phyloP scores from a whole-genome alignment of 2,113 vertebrate species.

The Trichomycterus rosablanca region DNA sequence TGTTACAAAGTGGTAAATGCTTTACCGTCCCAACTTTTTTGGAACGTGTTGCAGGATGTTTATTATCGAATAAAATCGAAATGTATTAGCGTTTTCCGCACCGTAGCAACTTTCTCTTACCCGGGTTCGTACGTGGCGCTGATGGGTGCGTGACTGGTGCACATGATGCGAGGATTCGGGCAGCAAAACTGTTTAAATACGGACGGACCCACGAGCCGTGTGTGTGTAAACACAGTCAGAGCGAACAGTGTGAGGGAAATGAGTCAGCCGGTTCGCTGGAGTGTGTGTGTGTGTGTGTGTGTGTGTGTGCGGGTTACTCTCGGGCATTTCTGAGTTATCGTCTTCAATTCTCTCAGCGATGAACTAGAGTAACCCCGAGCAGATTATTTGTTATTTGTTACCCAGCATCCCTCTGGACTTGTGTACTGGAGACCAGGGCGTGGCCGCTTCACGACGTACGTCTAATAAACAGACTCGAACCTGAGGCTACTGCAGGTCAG shows the following conservation, averaged over 20 bases:
- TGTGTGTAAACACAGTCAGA: conserved; percentile 5
- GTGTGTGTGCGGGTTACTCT: conserved; percentile 26
- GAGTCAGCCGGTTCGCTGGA: conserved; percentile 22
- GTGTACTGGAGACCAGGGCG: neutral
- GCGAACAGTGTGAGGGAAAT: conserved; percentile 20
- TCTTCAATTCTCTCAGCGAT: neutral
- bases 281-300: conserved; percentile 5
- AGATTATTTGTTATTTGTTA: conserved; percentile 10
- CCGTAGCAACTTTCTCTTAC: too few species aligned
- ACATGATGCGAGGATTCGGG: too few species aligned
- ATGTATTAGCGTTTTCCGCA: too few species aligned
- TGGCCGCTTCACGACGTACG: neutral
- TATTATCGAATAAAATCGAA: too few species aligned
- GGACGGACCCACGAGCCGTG: neutral
- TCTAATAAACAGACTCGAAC: neutral
- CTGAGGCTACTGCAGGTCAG: conserved; percentile 16
- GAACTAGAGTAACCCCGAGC: conserved; percentile 39
- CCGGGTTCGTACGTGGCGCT: too few species aligned
- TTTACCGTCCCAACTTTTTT: too few species aligned
- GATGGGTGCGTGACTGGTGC: too few species aligned
- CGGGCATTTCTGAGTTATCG: conserved; percentile 13
- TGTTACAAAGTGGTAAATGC: too few species aligned
- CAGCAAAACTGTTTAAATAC: too few species aligned
- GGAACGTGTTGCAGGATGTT: too few species aligned
- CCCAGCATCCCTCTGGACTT: conserved; percentile 18